Conservation (phyloP, 1,140 invertebrate species). For the Asbolus verrucosus region DNA sequence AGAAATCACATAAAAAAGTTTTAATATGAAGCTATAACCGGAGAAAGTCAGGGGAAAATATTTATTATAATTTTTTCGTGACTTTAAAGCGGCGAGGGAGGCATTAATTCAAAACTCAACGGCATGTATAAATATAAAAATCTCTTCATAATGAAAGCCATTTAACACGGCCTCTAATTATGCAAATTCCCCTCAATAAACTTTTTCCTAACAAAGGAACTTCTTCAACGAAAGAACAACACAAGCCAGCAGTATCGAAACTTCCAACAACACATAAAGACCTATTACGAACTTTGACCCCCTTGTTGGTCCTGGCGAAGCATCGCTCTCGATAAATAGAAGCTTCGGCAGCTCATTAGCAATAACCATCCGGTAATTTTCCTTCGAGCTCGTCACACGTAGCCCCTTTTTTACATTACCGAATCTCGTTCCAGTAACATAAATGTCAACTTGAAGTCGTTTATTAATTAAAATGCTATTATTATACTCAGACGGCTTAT, state of each 20-base stretch:
- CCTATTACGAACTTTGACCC: conserved; percentile 21
- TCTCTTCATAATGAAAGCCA: conserved; percentile 12
- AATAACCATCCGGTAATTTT: conserved; percentile 27
- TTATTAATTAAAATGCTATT: conserved; percentile 37
- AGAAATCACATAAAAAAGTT: too few species aligned
- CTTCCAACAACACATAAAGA: conserved; percentile 12
- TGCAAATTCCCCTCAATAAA: conserved; percentile 8
- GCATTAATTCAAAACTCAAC: neutral
- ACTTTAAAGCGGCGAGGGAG: neutral
- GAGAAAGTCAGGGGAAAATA: neutral
- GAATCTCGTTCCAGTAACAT: conserved; percentile 7
- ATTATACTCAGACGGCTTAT: too few species aligned
- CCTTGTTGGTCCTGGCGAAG: conserved; percentile 14
- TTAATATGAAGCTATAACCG: too few species aligned
- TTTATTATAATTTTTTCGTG: neutral
- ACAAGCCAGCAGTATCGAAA: conserved; percentile 19
- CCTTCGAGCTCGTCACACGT: conserved; percentile 15
- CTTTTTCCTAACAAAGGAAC: conserved; percentile 1
- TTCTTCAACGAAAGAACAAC: neutral
- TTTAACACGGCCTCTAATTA: conserved; percentile 23
- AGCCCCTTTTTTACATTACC: conserved; percentile 3
- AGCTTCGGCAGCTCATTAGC: conserved; percentile 25
- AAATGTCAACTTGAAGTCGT: conserved; percentile 25
- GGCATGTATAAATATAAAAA: conserved; percentile 13
- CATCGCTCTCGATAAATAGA: conserved; percentile 29